phyloP scores from a whole-genome alignment of 2,888 invertebrate genomes.

The Corbicula japonica region DNA sequence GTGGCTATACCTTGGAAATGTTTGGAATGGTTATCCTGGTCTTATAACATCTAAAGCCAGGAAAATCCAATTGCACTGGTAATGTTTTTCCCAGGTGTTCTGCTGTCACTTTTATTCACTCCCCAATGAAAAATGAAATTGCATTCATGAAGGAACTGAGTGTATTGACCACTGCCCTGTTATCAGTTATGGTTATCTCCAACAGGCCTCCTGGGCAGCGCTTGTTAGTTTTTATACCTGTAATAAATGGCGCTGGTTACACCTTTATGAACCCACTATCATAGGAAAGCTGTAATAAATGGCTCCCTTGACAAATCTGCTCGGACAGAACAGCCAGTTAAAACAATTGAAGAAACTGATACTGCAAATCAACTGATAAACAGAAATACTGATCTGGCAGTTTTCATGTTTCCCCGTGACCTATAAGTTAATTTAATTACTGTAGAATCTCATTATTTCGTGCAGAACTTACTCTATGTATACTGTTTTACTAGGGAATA shows the following conservation, averaged over 20 bases:
- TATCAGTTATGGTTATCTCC: slow-evolving; percentile 25
- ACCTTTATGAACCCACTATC: slow-evolving; percentile 40
- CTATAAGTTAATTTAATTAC: no score
- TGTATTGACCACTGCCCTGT: slow-evolving; percentile 30
- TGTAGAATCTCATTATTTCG: no score
- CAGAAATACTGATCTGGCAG: no score
- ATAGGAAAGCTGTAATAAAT: slow-evolving; percentile 29
- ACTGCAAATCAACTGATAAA: no score
- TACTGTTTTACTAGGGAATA: no score
- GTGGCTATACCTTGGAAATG: no score
- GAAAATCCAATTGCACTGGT: slow-evolving; percentile 14
- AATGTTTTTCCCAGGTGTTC: slow-evolving; percentile 33
- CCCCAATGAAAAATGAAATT: slow-evolving; percentile 19
- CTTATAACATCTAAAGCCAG: slow-evolving; percentile 6
- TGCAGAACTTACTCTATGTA: no score
- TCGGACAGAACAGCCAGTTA: slow-evolving; percentile 41
- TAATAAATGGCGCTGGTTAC: slow-evolving; percentile 37
- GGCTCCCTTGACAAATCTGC: slow-evolving; percentile 40
- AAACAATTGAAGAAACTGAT: slow-evolving; percentile 37
- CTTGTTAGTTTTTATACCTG: slow-evolving; percentile 35
- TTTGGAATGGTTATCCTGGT: no score
- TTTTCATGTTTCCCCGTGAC: no score
- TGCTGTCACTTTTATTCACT: no score
- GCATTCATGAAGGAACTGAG: slow-evolving; percentile 7
- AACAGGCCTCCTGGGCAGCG: slow-evolving; percentile 24